These are phyloP conservation scores for Thermophis baileyi DNA, from an alignment of 2,113 vertebrate species.

Conservation along the genomic window DNA sequence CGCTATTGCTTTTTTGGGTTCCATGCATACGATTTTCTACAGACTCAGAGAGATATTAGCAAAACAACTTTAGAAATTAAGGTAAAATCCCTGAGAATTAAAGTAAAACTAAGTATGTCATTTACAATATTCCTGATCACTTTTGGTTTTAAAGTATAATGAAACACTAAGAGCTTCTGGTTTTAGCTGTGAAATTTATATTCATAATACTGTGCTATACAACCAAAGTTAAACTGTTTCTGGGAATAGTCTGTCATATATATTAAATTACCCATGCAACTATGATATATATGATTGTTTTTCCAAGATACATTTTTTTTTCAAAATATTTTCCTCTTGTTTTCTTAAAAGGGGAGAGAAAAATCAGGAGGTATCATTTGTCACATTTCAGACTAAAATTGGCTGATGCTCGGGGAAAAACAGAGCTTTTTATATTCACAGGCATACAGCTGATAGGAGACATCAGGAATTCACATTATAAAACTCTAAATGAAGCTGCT, in stretches of 20 bases:
- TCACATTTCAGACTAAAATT: constrained; percentile 19
- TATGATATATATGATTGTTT: constrained; percentile 5
- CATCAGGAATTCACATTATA: neutral
- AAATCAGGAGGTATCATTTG: constrained; percentile 6
- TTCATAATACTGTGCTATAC: constrained; percentile 33
- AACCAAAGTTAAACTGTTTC: constrained; percentile 32
- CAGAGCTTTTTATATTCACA: constrained; percentile 18
- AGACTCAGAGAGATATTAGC: constrained; percentile 64
- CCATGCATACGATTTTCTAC: constrained; percentile 66
- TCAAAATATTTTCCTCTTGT: neutral
- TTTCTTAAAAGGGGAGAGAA: constrained; percentile 7
- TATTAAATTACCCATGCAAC: neutral
- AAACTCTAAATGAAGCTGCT: constrained; percentile 5
- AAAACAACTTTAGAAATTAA: constrained; percentile 44
- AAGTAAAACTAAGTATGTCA: constrained; percentile 45
- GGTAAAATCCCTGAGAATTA: constrained; percentile 58
- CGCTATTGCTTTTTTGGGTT: constrained; percentile 60
- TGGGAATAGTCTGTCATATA: neutral
- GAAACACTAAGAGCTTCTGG: constrained; percentile 30
- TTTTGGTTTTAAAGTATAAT: constrained; percentile 59
- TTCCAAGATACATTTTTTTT: constrained; percentile 17
- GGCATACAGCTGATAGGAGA: neutral
- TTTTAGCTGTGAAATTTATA: constrained; percentile 50
- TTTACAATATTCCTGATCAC: constrained; percentile 60
- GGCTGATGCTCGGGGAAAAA: constrained; percentile 15